Conservation (phyloP, 2,888 invertebrate species). For the Torymus aiolomorphi region DNA sequence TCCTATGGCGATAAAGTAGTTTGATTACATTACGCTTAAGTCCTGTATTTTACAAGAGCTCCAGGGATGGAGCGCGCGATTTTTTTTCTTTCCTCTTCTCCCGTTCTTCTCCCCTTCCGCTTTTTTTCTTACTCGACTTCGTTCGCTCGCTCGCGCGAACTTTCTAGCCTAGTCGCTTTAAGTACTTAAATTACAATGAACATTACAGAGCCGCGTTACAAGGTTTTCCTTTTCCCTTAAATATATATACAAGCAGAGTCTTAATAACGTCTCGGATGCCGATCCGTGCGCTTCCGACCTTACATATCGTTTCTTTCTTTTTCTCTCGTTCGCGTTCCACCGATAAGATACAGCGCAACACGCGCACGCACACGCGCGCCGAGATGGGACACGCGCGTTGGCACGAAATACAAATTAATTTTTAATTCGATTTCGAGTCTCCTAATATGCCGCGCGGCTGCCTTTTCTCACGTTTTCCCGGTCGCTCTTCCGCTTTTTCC, state of each 20-base stretch:
- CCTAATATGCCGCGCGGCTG: no score
- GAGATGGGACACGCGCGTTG: no score
- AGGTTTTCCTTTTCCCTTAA: conserved; percentile 12
- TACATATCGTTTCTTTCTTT: background rate
- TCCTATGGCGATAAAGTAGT: conserved; percentile 57
- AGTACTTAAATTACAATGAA: conserved; percentile 60
- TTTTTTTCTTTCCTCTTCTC: no score
- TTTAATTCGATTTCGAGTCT: conserved; percentile 9
- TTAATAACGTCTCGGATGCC: conserved; percentile 20
- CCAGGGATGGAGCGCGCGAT: conserved; percentile 29
- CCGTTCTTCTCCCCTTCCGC: no score
- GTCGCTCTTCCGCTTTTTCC: background rate
- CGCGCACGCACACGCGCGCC: no score
- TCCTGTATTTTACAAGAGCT: conserved; percentile 66
- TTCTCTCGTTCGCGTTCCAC: background rate
- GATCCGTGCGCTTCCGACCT: background rate
- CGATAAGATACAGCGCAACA: background rate
- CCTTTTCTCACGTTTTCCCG: no score
- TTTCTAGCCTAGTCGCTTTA: conserved; percentile 48
- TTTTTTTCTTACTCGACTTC: no score
- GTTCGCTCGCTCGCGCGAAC: background rate
- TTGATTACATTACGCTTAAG: conserved; percentile 65
- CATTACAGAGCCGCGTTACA: conserved; percentile 53
- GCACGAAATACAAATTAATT: conserved; percentile 17
- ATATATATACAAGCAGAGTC: conserved; percentile 54